Evolutionary conservation across 35 echinoderm and acorn worm species (phyloP), one percentile per base, ranked within the genome.

Genomic region (Heliocidaris erythrogramma): DNA sequence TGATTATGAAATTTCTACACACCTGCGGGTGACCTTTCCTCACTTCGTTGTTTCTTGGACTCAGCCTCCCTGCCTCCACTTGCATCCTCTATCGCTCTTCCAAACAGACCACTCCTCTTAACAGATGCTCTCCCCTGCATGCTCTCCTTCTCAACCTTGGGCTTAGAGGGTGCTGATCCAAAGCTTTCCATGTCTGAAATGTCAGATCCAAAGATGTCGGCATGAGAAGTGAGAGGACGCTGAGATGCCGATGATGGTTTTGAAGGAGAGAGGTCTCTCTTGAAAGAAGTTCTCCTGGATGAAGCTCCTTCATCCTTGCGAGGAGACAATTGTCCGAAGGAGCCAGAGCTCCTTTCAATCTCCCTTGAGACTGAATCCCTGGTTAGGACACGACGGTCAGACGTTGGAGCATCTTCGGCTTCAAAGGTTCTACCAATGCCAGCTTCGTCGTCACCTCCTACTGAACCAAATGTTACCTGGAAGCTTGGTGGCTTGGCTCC

Each of bases 121-220:
- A 94, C 53, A 1, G 88, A 27, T 35, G 94, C 47, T 30, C 86
- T 95, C 48, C 71, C 71, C 71, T 86, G 94, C 31, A 49, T 48
- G 85, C 35, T 50, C 71, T 86, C 85, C 30, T 97, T 93, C 91
- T 93, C 86, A 0, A 60, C 18, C 59, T 93, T 86, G 32, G 94
- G 24, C 85, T 90, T 86, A 50, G 47, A 50, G 13, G 90, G 35
- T 31, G 88, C 96, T 5, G 94, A 35, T 29, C 96, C 96, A 85
- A 97, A 97, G 21, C 91, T 97, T 59, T 97, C 96, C 85, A 97
- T 49, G 42, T 97, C 96, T 1, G 96, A 95, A 9, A 97, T 88
- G 59, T 97, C 96, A 9, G 85, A 93, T 30, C 48, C 71, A 13
- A 95, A 94, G 65, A 85, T 47, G 85, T 94, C 93, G 29, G 92